phyloP scores from a whole-genome alignment of 2,888 invertebrate genomes.

The Xanthostigma xanthostigma region DNA sequence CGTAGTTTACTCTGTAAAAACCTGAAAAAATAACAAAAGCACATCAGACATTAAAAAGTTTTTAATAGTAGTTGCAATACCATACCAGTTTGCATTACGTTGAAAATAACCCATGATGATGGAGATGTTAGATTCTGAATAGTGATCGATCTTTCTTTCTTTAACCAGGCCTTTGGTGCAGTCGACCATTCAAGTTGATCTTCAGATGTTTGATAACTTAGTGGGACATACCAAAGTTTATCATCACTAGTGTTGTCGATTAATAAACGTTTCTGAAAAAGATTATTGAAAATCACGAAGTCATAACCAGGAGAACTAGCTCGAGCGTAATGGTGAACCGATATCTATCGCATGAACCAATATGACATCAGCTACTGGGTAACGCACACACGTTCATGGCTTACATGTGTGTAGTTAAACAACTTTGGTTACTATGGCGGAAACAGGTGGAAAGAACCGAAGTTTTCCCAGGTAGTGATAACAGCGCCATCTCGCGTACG shows the following conservation, averaged over 20 bases:
- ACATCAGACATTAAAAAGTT: too few relatives aligned
- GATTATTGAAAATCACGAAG: neutral
- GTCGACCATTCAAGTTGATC: constrained; percentile 34
- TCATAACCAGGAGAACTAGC: too few relatives aligned
- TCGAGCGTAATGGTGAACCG: too few relatives aligned
- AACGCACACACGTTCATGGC: too few relatives aligned
- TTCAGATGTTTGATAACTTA: constrained; percentile 37
- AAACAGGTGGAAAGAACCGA: too few relatives aligned
- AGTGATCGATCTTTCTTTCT: constrained; percentile 19
- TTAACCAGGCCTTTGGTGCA: constrained; percentile 37
- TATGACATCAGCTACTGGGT: too few relatives aligned
- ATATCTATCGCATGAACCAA: too few relatives aligned
- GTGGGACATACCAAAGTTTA: constrained; percentile 45
- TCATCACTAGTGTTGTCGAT: constrained; percentile 10
- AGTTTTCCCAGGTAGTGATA: too few relatives aligned
- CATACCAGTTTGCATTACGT: constrained; percentile 25
- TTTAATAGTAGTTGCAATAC: too few relatives aligned
- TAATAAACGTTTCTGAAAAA: constrained; percentile 9
- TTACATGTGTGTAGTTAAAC: too few relatives aligned
- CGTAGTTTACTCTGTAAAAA: constrained; percentile 64
- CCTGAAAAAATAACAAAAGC: constrained; percentile 24
- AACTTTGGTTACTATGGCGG: too few relatives aligned
- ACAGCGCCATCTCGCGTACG: too few relatives aligned
- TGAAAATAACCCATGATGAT: constrained; percentile 49
- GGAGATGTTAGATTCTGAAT: neutral